A percentile compares a stretch with the other conserved stretches of the same genome.
These are phyloP conservation scores for Chymomyza fuscimana DNA, from an alignment of 2,888 invertebrate genomes.

Conservation along the genomic window DNA sequence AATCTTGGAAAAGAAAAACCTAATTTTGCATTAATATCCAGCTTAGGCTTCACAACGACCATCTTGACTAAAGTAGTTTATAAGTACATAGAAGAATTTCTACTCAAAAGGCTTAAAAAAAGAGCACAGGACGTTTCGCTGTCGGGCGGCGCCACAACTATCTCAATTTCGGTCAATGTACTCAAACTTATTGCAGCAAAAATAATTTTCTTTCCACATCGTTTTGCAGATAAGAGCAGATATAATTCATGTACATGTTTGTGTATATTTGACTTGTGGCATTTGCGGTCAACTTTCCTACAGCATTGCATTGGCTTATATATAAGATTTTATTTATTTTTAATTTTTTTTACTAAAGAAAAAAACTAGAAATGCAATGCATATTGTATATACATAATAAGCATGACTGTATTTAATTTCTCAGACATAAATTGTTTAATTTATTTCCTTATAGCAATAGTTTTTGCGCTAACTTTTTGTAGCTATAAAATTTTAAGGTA, in stretches of 20 bases:
- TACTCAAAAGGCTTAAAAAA: too few relatives aligned
- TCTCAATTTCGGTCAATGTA: neutral
- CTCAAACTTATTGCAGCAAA: neutral
- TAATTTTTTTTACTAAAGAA: neutral
- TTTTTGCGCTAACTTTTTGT: too few relatives aligned
- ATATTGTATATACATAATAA: neutral
- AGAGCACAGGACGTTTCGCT: too few relatives aligned
- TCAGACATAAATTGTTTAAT: neutral
- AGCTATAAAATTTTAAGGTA: too few relatives aligned
- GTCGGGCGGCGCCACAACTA: too few relatives aligned
- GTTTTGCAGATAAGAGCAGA: neutral
- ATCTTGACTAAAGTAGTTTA: too few relatives aligned
- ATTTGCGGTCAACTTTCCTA: constrained; percentile 4
- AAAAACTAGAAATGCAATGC: neutral
- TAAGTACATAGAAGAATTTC: too few relatives aligned
- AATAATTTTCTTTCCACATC: neutral
- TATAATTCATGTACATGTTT: neutral
- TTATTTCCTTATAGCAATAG: too few relatives aligned
- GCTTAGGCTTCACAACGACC: too few relatives aligned
- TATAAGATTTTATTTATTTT: neutral
- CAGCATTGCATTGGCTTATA: neutral
- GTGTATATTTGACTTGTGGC: neutral
- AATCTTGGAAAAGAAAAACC: too few relatives aligned
- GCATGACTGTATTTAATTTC: neutral
- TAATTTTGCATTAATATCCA: too few relatives aligned